phyloP scores from a whole-genome alignment of 2,113 vertebrate genomes.

The Ciconia stormi region DNA sequence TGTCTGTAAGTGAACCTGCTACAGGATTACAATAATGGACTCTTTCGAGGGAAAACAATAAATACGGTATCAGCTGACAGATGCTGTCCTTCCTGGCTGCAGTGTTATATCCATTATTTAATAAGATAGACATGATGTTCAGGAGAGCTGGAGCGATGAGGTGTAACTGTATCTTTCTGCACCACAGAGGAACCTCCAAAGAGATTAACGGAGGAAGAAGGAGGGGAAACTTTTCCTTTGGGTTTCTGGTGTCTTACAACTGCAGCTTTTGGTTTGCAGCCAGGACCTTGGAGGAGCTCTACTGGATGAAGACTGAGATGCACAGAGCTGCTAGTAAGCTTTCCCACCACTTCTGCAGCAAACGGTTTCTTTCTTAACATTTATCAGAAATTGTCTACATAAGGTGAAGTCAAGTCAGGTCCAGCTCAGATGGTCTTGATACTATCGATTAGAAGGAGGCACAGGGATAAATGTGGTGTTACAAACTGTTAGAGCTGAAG shows the following conservation, averaged over 20 bases:
- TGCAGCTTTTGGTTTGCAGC: not conserved
- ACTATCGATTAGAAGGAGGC: not conserved
- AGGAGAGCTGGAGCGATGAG: not conserved
- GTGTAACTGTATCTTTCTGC: slow-evolving; percentile 48
- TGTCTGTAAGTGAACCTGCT: slow-evolving; percentile 37
- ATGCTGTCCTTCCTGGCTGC: slow-evolving; percentile 35
- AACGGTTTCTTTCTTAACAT: not conserved
- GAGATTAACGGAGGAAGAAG: not conserved
- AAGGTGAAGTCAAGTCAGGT: not conserved
- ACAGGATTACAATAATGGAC: slow-evolving; percentile 33
- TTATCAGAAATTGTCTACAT: not conserved
- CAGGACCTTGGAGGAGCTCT: not conserved
- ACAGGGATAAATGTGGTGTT: not conserved
- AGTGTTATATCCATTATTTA: slow-evolving; percentile 58
- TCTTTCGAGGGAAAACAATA: slow-evolving; percentile 51
- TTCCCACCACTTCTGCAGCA: not conserved
- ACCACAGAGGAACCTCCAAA: not conserved
- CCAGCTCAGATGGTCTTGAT: not conserved
- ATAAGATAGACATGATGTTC: slow-evolving; percentile 26
- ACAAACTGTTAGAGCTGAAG: not conserved
- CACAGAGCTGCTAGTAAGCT: not conserved
- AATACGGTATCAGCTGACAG: slow-evolving; percentile 17
- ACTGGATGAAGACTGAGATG: not conserved
- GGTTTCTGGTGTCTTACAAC: not conserved
- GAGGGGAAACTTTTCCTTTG: not conserved